Conservation (phyloP, 2,113 vertebrate genomes). For the Channa maculata region DNA sequence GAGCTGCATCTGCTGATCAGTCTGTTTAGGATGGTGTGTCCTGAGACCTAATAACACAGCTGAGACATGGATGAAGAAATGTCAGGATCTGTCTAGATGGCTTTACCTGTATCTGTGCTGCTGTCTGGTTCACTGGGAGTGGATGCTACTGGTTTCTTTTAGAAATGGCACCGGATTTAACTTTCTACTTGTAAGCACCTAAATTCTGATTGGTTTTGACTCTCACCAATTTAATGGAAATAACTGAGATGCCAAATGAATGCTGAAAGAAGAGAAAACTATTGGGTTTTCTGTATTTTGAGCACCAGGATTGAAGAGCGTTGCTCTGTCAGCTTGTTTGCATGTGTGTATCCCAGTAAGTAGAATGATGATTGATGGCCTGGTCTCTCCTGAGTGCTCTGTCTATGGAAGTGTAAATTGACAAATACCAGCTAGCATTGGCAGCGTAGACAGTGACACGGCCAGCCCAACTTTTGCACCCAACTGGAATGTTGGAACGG, state of each 20-base stretch:
- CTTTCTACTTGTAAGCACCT: too few relatives aligned
- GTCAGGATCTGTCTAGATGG: conserved; percentile 14
- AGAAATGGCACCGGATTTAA: not conserved
- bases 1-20: conserved; percentile 42
- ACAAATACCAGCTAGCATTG: conserved; percentile 30
- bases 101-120: conserved; percentile 13
- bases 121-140: not conserved
- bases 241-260: not conserved
- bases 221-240: not conserved
- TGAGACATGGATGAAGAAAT: conserved; percentile 3
- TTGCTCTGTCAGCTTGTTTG: not conserved
- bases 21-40: conserved; percentile 36
- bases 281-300: not conserved
- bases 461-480: conserved; percentile 8
- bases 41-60: conserved; percentile 29
- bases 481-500: conserved; percentile 39
- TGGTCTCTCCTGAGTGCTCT: conserved; percentile 29
- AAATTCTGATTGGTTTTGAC: conserved; percentile 7
- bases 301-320: not conserved
- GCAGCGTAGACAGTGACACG: conserved; percentile 5
- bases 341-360: conserved; percentile 2
- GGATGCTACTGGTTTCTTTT: not conserved
- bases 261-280: not conserved
- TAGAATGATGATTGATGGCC: conserved; percentile 38
- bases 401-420: conserved; percentile 23